Evolutionary conservation across 2,888 invertebrate genomes (phyloP).

Genomic region (Zhengitettix transpicula): DNA sequence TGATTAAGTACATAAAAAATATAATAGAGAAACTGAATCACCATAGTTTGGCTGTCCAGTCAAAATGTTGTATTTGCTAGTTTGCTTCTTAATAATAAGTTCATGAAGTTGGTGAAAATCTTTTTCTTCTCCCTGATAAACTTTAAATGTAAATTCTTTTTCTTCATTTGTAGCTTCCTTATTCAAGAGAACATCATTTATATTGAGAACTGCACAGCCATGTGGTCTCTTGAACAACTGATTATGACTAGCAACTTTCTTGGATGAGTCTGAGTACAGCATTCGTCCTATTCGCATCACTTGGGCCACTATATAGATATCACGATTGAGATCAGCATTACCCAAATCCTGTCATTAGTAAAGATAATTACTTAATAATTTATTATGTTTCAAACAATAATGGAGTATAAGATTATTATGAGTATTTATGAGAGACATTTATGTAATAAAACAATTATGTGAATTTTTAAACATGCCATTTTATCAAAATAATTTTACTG

Average conservation of each 20-base stretch:
- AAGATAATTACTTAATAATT: not conserved
- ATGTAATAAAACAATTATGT: too few relatives aligned
- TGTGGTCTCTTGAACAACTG: slow-evolving; percentile 44
- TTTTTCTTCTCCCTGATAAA: slow-evolving; percentile 71
- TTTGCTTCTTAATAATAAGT: slow-evolving; percentile 67
- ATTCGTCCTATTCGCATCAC: slow-evolving; percentile 80
- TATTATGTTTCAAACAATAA: too few relatives aligned
- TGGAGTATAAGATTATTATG: too few relatives aligned
- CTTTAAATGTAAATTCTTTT: slow-evolving; percentile 61
- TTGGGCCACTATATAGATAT: slow-evolving; percentile 77
- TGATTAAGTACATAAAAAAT: too few relatives aligned
- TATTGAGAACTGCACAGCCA: slow-evolving; percentile 67
- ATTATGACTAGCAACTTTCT: slow-evolving; percentile 21
- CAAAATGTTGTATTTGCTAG: slow-evolving; percentile 65
- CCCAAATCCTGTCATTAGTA: slow-evolving; percentile 50
- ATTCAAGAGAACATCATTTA: slow-evolving; percentile 34
- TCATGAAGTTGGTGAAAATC: slow-evolving; percentile 85
- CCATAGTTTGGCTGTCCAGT: slow-evolving; percentile 75
- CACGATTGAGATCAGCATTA: slow-evolving; percentile 65
- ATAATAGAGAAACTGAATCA: slow-evolving; percentile 13
- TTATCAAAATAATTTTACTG: too few relatives aligned
- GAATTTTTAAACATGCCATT: too few relatives aligned
- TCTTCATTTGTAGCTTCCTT: slow-evolving; percentile 11
- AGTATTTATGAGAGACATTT: too few relatives aligned
- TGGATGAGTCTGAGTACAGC: slow-evolving; percentile 45